phyloP scores from a whole-genome alignment of 2,888 invertebrate genomes.

The Apoda limacodes region DNA sequence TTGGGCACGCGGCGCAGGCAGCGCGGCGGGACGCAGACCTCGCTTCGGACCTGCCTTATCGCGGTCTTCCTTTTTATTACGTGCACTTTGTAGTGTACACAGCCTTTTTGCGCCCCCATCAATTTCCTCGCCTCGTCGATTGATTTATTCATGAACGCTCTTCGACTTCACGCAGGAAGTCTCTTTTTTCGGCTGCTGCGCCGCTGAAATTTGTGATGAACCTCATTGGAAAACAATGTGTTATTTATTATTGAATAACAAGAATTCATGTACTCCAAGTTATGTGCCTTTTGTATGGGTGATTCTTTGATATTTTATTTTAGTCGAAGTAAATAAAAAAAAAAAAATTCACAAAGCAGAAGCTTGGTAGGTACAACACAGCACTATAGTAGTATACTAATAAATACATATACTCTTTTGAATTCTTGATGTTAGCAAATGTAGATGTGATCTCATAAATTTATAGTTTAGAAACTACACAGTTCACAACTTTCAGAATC shows the following conservation, averaged over 20 bases:
- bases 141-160: slow-evolving; percentile 67
- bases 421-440: too few species aligned
- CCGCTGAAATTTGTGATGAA: slow-evolving; percentile 63
- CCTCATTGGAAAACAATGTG: slow-evolving; percentile 63
- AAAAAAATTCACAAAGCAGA: too few species aligned
- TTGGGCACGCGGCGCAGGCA: slow-evolving; percentile 1
- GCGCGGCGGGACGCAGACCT: slow-evolving; percentile 1
- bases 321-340: too few species aligned
- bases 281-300: too few species aligned
- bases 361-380: too few species aligned
- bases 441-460: too few species aligned
- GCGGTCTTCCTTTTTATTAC: slow-evolving; percentile 54
- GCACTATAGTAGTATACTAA: too few species aligned
- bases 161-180: slow-evolving; percentile 63
- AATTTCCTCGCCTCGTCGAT: slow-evolving; percentile 65
- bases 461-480: too few species aligned
- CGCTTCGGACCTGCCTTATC: slow-evolving; percentile 34
- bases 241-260: slow-evolving; percentile 48
- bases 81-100: slow-evolving; percentile 60
- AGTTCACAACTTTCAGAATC: too few species aligned
- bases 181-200: slow-evolving; percentile 51
- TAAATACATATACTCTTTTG: too few species aligned
- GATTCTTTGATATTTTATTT: too few species aligned
- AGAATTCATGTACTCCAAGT: slow-evolving; percentile 11
- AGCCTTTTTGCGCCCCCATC: slow-evolving; percentile 61